Percentiles rank a stretch among this genome's conserved stretches.
Conservation (phyloP, 2,113 vertebrate species). For the Gadus macrocephalus region DNA sequence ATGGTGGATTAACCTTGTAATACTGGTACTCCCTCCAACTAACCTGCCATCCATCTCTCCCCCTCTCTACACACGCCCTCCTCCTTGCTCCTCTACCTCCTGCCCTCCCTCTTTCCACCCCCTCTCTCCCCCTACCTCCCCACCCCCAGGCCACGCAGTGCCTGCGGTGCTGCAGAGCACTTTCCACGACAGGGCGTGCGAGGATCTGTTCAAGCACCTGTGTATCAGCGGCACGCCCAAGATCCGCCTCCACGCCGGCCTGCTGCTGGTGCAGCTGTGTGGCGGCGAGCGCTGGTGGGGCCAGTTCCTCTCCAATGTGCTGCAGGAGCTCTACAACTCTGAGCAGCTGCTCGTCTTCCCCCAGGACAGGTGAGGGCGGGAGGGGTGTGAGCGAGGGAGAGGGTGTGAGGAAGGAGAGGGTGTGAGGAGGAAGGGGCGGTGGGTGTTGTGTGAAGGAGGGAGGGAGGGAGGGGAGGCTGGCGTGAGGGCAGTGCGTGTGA, state of each 20-base stretch:
- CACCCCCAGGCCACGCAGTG: slow-evolving; percentile 82
- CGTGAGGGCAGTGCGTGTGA: not conserved
- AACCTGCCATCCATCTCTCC: not conserved
- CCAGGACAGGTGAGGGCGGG: slow-evolving; percentile 84
- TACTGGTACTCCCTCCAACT: not conserved
- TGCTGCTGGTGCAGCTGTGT: slow-evolving; percentile 93
- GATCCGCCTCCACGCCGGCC: slow-evolving; percentile 91
- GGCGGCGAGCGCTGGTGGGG: slow-evolving; percentile 98
- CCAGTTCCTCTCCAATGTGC: slow-evolving; percentile 95
- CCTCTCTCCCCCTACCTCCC: too few species aligned
- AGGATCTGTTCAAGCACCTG: slow-evolving; percentile 97
- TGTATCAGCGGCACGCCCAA: slow-evolving; percentile 98
- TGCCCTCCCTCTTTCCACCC: not conserved
- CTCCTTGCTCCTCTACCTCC: not conserved
- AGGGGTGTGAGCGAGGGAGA: not conserved
- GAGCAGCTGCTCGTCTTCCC: slow-evolving; percentile 98
- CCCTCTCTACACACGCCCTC: not conserved
- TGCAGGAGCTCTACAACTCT: slow-evolving; percentile 98
- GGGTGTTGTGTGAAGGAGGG: too few species aligned
- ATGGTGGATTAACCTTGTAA: too few species aligned
- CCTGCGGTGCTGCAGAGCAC: slow-evolving; percentile 93
- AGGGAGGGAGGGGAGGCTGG: too few species aligned
- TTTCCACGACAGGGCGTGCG: slow-evolving; percentile 94
- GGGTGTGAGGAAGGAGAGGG: too few species aligned
- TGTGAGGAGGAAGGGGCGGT: too few species aligned